Base-by-base conservation (phyloP, 2,888 invertebrate genomes). In the Tinea pellionella region DNA sequence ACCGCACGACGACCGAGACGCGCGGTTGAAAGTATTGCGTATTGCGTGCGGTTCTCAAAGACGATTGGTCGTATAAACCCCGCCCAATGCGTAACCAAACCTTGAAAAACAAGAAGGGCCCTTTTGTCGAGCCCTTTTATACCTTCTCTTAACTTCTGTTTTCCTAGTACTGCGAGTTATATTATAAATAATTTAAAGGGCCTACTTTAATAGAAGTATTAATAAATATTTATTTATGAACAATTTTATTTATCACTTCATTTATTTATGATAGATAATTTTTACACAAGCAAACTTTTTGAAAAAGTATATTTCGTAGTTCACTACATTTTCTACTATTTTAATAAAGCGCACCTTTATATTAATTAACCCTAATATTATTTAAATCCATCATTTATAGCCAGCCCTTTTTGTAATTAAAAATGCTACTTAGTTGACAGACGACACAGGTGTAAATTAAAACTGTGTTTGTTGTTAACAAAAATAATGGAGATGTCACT, bases 181-280 rank as follows among this genome's bases (percentile, higher is more conserved):
- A 88, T 85, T 88, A 88, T 88, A 88, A 88, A 88, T 88, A 88
- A 87, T 87, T 86, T 85, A 81, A 76, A 83, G 87, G 87, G 82
- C 83, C n/a, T 77, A 19, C 18, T 75, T 71, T 68, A 71, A 75
- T 74, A 71, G 70, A 74, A 74, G 74, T 77, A 70, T 66, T 69
- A 67, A 63, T n/a, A n/a, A 69, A 69, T 57, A 32, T 57, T 57
- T 15, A 42, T 68, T 69, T n/a, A n/a, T n/a, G n/a, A n/a, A 71
- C 68, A 74, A 70, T 66, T 68, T 18, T 62, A 55, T 9, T n/a
- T 19, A 55, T 55, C 4, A 55, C n/a, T n/a, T 55, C 11, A 19
- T 24, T 53, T 47, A 47, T 47, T 7, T 7, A 18, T 47, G 15
- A n/a, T n/a, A n/a, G n/a, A n/a, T n/a, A n/a, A n/a, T n/a, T n/a